Conservation (phyloP, 2,113 vertebrate species). For the Calonectris borealis region DNA sequence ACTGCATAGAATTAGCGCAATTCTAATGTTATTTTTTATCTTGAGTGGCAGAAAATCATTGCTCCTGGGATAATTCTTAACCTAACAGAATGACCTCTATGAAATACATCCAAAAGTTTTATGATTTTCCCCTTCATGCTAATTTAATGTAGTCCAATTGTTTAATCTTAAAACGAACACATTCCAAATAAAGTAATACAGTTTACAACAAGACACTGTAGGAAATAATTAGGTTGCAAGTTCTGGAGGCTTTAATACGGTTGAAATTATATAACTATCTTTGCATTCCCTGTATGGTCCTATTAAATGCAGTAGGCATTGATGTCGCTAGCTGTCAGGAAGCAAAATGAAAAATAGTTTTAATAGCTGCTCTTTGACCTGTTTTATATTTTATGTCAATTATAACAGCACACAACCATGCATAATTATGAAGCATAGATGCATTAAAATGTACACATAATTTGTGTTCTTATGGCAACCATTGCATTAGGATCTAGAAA, state of each 20-base stretch:
- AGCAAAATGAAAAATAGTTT: constrained; percentile 99
- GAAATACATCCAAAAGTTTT: constrained; percentile 57
- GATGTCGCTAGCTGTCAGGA: constrained; percentile 94
- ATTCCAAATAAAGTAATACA: constrained; percentile 63
- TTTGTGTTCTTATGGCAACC: constrained; percentile 89
- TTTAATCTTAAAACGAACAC: constrained; percentile 45
- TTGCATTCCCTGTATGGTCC: constrained; percentile 79
- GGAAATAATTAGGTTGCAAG: constrained; percentile 79
- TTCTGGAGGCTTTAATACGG: constrained; percentile 71
- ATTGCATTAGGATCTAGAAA: constrained; percentile 71
- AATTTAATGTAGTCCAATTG: constrained; percentile 56
- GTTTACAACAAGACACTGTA: constrained; percentile 63
- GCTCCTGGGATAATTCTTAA: constrained; percentile 54
- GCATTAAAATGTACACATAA: constrained; percentile 97
- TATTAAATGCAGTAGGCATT: constrained; percentile 83
- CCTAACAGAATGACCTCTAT: constrained; percentile 21
- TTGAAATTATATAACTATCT: constrained; percentile 73
- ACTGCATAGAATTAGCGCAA: constrained; percentile 18
- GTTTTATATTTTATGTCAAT: constrained; percentile 99
- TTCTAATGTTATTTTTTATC: constrained; percentile 40
- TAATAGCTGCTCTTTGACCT: constrained; percentile 98
- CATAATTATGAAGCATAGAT: constrained; percentile 97
- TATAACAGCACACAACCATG: constrained; percentile 97
- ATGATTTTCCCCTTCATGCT: constrained; percentile 24
- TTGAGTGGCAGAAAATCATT: constrained; percentile 59